Percentiles rank a stretch among this genome's conserved stretches.
Evolutionary conservation across 23 tunicate genomes (phyloP).

Genomic region (Ascidia mentula): DNA sequence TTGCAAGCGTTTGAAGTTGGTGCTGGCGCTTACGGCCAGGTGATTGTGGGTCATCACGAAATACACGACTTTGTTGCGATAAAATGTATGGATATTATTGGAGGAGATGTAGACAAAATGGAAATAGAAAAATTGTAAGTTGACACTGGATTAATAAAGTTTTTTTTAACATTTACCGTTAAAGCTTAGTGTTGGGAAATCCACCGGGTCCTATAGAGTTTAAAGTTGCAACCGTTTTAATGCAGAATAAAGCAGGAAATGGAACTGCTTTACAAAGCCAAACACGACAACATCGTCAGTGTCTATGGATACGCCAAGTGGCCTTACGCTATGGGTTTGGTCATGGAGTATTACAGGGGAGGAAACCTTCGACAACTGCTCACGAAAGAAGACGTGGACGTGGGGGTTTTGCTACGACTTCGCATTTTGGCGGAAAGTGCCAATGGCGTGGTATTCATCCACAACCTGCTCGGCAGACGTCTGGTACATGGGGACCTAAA

Average conservation of each 20-base stretch:
- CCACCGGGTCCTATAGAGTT: too few relatives aligned
- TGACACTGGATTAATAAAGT: too few relatives aligned
- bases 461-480: slow-evolving; percentile 19
- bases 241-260: slow-evolving; percentile 26
- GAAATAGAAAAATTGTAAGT: neutral
- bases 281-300: slow-evolving; percentile 25
- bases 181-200: too few relatives aligned
- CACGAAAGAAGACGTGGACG: neutral
- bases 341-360: slow-evolving; percentile 31
- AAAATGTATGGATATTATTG: neutral
- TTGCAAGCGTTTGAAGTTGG: neutral
- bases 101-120: neutral
- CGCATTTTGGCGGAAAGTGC: slow-evolving; percentile 19
- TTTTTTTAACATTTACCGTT: neutral
- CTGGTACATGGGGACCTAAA: too few relatives aligned
- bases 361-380: slow-evolving; percentile 33
- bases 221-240: too few relatives aligned
- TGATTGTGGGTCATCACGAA: neutral
- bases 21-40: neutral
- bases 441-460: slow-evolving; percentile 19
- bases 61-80: neutral
- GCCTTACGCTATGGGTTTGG: slow-evolving; percentile 5
- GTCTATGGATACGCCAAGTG: slow-evolving; percentile 17
- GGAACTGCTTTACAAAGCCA: slow-evolving; percentile 2
- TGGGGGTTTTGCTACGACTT: slow-evolving; percentile 13